A percentile compares a stretch with the other conserved stretches of the same genome.
These are phyloP conservation scores for Protobothrops mucrosquamatus DNA, from an alignment of 2,113 vertebrate genomes.

Conservation along the genomic window DNA sequence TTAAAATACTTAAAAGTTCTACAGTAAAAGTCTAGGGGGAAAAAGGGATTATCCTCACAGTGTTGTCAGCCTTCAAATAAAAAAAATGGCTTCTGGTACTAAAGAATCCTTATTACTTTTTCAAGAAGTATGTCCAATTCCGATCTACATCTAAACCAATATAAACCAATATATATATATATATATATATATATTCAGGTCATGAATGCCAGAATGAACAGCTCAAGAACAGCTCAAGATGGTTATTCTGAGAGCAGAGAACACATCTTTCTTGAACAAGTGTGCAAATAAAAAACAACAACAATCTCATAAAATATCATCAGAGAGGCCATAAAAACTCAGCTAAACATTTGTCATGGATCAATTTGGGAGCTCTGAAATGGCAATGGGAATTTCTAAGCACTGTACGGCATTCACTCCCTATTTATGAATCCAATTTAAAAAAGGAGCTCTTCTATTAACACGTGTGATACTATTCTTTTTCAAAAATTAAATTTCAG, in stretches of 20 bases:
- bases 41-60: not conserved
- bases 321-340: not conserved
- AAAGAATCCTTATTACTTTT: not conserved
- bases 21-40: not conserved
- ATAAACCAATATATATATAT: no score
- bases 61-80: not conserved
- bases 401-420: not conserved
- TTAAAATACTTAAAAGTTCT: not conserved
- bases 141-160: no score
- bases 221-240: not conserved
- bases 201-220: not conserved
- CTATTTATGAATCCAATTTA: not conserved
- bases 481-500: constrained; percentile 10
- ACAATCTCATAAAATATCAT: not conserved
- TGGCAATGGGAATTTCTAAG: not conserved
- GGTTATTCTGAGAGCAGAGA: not conserved
- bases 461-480: not conserved
- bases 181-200: not conserved
- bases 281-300: not conserved
- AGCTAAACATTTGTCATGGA: not conserved
- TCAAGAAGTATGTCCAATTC: not conserved
- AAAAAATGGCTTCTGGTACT: not conserved
- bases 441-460: not conserved
- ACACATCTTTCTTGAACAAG: not conserved
- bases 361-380: constrained; percentile 2